Evolutionary conservation across 2,888 invertebrate species (phyloP).

Genomic region (Choreutis nemorana): DNA sequence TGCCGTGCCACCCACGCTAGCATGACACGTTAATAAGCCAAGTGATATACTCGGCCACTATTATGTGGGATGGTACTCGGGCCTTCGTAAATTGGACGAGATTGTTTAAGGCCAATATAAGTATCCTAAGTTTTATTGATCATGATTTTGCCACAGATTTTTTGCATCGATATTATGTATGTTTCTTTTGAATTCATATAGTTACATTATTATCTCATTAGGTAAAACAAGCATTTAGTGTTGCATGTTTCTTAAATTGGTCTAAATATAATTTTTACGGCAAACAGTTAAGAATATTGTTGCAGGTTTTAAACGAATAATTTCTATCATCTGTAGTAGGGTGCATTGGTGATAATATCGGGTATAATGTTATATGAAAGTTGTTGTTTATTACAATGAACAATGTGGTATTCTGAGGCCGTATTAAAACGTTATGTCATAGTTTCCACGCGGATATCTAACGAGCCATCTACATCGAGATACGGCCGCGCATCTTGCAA

Average conservation of each 20-base stretch:
- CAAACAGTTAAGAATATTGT: too few relatives aligned
- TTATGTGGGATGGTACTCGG: too few relatives aligned
- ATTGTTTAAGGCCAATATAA: neutral
- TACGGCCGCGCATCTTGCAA: too few relatives aligned
- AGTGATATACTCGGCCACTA: neutral
- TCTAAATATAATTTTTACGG: too few relatives aligned
- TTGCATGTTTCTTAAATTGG: too few relatives aligned
- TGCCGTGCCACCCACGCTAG: conserved; percentile 21
- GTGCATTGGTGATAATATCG: too few relatives aligned
- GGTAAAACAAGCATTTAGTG: too few relatives aligned
- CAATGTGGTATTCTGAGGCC: conserved; percentile 27
- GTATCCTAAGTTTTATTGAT: neutral
- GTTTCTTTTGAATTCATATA: neutral
- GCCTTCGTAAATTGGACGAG: neutral
- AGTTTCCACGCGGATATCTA: conserved; percentile 33
- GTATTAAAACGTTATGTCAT: conserved; percentile 21
- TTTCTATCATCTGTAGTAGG: too few relatives aligned
- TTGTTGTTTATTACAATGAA: conserved; percentile 18
- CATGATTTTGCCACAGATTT: neutral
- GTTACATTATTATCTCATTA: too few relatives aligned
- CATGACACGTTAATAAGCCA: conserved; percentile 1
- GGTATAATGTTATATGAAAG: too few relatives aligned
- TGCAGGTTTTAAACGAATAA: too few relatives aligned
- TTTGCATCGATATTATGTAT: neutral
- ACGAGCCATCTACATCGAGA: conserved; percentile 26